phyloP scores from a whole-genome alignment of 2,797 vertebrate genomes.

The Sternarchorhynchus goeldii region DNA sequence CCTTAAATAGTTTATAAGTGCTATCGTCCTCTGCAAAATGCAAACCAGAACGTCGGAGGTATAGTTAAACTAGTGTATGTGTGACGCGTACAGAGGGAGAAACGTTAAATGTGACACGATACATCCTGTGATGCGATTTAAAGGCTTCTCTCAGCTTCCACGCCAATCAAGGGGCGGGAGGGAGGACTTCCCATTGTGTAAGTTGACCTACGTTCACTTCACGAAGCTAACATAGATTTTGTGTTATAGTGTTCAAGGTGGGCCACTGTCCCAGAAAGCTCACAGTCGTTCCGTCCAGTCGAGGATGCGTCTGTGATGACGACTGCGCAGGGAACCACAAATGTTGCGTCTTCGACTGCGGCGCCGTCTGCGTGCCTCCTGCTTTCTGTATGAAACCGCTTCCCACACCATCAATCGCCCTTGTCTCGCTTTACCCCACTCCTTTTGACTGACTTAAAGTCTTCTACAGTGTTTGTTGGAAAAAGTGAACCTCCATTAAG shows the following conservation, averaged over 20 bases:
- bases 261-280: constrained; percentile 66
- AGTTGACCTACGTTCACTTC: background rate
- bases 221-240: constrained; percentile 22
- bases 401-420: background rate
- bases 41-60: too few species aligned
- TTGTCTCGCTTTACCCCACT: background rate
- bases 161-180: too few species aligned
- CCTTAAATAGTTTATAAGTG: background rate
- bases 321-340: constrained; percentile 67
- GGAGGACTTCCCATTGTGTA: too few species aligned
- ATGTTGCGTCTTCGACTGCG: constrained; percentile 70
- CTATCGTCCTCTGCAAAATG: too few species aligned
- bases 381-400: constrained; percentile 64
- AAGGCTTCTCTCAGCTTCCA: too few species aligned
- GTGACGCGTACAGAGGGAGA: too few species aligned
- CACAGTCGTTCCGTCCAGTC: constrained; percentile 63
- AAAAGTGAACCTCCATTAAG: background rate
- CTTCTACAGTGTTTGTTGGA: background rate
- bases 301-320: constrained; percentile 66
- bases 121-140: too few species aligned
- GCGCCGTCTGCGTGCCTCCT: constrained; percentile 70
- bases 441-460: background rate
- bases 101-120: too few species aligned
- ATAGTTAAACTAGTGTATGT: too few species aligned
- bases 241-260: constrained; percentile 55